phyloP scores from a whole-genome alignment of 2,113 vertebrate genomes.

The Tenrec ecaudatus region DNA sequence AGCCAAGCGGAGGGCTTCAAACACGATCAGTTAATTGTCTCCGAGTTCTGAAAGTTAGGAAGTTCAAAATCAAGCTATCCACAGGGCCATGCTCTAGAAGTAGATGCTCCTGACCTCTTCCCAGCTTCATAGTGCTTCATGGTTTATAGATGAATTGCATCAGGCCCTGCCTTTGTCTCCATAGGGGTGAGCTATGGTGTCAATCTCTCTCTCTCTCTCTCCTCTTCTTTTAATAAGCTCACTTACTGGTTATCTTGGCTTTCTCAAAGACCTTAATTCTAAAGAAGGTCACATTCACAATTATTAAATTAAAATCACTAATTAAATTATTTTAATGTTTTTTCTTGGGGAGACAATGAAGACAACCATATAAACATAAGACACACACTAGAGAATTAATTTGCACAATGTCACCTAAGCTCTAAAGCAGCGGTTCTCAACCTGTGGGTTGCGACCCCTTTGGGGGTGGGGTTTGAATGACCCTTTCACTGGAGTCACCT shows the following conservation, averaged over 20 bases:
- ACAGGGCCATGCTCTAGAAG: background rate
- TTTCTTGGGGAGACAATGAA: too few species aligned
- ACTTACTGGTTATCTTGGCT: background rate
- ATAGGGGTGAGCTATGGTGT: too few species aligned
- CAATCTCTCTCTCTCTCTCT: background rate
- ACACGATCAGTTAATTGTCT: background rate
- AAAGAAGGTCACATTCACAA: background rate
- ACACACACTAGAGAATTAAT: background rate
- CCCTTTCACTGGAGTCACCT: too few species aligned
- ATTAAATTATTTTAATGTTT: too few species aligned
- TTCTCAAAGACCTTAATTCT: background rate
- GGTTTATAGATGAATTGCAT: background rate
- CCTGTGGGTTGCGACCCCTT: too few species aligned
- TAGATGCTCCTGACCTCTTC: background rate
- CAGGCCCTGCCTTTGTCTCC: background rate
- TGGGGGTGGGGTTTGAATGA: too few species aligned
- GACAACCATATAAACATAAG: background rate
- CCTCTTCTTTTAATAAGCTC: background rate
- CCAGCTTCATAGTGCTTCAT: background rate
- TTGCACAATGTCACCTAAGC: background rate
- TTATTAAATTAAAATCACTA: background rate
- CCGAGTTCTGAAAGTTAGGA: background rate
- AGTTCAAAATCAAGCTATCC: background rate
- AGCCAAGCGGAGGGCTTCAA: background rate
- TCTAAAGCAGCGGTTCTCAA: background rate